A percentile compares a stretch with the other conserved stretches of the same genome.
Conservation (phyloP, 2,888 invertebrate species). For the Lysandra bellargus region DNA sequence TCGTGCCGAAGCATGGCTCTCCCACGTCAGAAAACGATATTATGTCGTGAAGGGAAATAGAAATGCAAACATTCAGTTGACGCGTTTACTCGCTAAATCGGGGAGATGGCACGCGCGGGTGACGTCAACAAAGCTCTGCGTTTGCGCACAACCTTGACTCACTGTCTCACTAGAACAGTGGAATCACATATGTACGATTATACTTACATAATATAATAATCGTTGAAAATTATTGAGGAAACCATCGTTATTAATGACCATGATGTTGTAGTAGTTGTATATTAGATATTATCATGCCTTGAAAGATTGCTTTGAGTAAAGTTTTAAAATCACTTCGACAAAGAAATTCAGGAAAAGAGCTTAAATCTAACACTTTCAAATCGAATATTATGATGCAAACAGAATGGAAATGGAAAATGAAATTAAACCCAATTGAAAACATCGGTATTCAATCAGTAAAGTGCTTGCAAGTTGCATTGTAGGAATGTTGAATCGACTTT, state of each 20-base stretch:
- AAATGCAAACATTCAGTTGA: conserved; percentile 14
- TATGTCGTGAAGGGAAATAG: background rate
- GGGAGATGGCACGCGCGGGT: conserved; percentile 25
- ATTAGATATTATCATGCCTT: background rate
- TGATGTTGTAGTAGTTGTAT: background rate
- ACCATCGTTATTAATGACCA: background rate
- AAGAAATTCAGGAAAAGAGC: background rate
- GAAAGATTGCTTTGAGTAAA: background rate
- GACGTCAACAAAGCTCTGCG: conserved; percentile 31
- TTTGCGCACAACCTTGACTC: conserved; percentile 32
- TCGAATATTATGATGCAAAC: background rate
- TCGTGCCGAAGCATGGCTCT: too few species aligned
- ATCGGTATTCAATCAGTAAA: background rate
- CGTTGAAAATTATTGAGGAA: background rate
- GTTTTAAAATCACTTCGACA: background rate
- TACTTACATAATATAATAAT: background rate
- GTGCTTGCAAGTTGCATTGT: background rate
- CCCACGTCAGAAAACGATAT: background rate
- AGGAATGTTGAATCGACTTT: background rate
- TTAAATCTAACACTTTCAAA: background rate
- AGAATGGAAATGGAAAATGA: background rate
- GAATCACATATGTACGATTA: conserved; percentile 9
- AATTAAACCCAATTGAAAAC: background rate
- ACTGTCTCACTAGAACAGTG: conserved; percentile 16
- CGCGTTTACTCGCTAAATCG: conserved; percentile 18